These are phyloP conservation scores for Cyclophora albipunctata DNA, from an alignment of 2,888 invertebrate genomes.

Conservation along the genomic window DNA sequence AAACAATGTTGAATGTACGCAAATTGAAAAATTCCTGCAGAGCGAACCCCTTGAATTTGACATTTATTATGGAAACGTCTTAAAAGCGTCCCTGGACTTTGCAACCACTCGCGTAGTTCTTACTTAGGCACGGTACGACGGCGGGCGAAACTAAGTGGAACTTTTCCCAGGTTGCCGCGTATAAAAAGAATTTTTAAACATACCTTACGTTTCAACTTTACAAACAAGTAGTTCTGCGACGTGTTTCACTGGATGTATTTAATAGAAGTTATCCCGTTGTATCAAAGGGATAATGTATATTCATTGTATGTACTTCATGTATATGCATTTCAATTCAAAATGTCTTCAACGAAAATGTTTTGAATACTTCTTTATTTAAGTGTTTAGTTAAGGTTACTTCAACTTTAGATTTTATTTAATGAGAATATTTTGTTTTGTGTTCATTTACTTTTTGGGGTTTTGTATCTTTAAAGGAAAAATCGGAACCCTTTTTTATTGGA, in stretches of 20 bases:
- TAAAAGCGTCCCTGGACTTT: constrained; percentile 59
- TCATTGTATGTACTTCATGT: too few relatives aligned
- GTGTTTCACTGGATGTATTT: constrained; percentile 1
- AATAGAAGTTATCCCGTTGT: not conserved
- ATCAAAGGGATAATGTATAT: not conserved
- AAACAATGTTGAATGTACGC: not conserved
- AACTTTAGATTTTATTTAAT: too few relatives aligned
- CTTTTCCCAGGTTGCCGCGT: constrained; percentile 59
- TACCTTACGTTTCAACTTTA: constrained; percentile 45
- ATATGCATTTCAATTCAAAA: too few relatives aligned
- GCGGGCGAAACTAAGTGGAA: constrained; percentile 63
- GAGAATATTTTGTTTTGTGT: too few relatives aligned
- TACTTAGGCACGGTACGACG: constrained; percentile 56
- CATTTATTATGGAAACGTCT: constrained; percentile 58
- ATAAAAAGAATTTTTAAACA: constrained; percentile 66
- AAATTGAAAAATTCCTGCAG: constrained; percentile 15
- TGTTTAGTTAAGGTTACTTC: too few relatives aligned
- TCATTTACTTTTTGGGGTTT: too few relatives aligned
- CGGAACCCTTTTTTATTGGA: too few relatives aligned
- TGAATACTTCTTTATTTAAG: too few relatives aligned
- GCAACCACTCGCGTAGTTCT: constrained; percentile 55
- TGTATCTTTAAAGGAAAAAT: too few relatives aligned
- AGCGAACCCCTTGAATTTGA: constrained; percentile 22
- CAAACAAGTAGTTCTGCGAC: constrained; percentile 42
- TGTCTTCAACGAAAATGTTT: not conserved